Conservation (phyloP, 2,888 invertebrate species). For the Yponomeuta malinellus region DNA sequence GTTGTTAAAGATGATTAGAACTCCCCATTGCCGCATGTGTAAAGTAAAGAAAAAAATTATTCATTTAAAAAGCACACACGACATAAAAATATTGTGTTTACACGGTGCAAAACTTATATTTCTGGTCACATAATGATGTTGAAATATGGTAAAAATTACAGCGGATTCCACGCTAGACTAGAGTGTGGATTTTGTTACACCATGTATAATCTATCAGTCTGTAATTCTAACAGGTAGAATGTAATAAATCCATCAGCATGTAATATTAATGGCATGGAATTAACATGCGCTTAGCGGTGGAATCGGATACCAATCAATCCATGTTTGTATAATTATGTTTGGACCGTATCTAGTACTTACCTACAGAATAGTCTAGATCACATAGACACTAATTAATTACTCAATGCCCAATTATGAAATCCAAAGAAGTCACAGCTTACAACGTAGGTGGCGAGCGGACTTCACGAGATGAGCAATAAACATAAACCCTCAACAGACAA, state of each 20-base stretch:
- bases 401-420: neutral
- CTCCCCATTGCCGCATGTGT: no score
- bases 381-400: neutral
- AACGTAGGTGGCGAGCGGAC: neutral
- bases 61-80: no score
- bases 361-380: neutral
- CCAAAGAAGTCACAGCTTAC: neutral
- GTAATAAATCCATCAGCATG: constrained; percentile 26
- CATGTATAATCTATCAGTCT: constrained; percentile 4
- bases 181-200: no score
- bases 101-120: no score
- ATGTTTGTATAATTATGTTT: neutral
- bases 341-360: neutral
- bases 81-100: no score
- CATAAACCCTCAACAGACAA: constrained; percentile 3
- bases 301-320: constrained; percentile 10
- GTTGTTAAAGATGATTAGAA: no score
- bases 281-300: constrained; percentile 12
- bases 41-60: no score
- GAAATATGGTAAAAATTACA: no score
- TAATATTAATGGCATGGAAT: constrained; percentile 20
- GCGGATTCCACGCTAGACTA: no score
- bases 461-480: constrained; percentile 5
- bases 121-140: no score
- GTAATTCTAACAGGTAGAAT: constrained; percentile 25